These are phyloP conservation scores for Etheostoma spectabile DNA, from an alignment of 2,113 vertebrate species.

Conservation along the genomic window DNA sequence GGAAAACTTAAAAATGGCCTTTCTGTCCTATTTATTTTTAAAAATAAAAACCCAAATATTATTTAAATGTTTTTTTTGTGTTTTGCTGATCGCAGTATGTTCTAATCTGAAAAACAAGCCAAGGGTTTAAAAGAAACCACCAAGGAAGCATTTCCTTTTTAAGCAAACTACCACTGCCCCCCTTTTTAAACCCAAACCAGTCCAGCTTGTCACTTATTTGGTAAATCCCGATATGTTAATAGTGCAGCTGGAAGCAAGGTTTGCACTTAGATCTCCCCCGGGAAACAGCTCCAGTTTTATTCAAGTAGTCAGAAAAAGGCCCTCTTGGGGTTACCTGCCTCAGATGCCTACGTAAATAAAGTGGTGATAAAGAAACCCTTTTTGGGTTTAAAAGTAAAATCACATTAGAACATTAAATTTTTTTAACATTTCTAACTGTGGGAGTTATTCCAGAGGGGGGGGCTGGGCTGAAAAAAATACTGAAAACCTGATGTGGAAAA, in stretches of 20 bases:
- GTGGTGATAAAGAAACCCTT: not conserved
- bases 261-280: constrained; percentile 14
- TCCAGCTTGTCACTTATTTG: not conserved
- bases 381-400: not conserved
- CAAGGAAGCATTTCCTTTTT: not conserved
- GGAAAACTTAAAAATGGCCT: too few relatives aligned
- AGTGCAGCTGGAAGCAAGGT: not conserved
- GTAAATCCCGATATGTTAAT: constrained; percentile 12
- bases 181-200: not conserved
- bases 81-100: not conserved
- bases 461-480: too few relatives aligned
- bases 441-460: constrained; percentile 40
- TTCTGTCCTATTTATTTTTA: too few relatives aligned
- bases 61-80: too few relatives aligned
- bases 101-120: not conserved
- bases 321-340: constrained; percentile 34
- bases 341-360: constrained; percentile 19
- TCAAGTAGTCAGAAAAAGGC: constrained; percentile 12
- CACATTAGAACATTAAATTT: constrained; percentile 48
- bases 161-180: not conserved
- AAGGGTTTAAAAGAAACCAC: not conserved
- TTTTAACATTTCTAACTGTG: constrained; percentile 47
- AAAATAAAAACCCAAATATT: too few relatives aligned
- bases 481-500: too few relatives aligned
- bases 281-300: not conserved